Conservation (phyloP, 1,140 invertebrate species). For the Papilio xuthus region DNA sequence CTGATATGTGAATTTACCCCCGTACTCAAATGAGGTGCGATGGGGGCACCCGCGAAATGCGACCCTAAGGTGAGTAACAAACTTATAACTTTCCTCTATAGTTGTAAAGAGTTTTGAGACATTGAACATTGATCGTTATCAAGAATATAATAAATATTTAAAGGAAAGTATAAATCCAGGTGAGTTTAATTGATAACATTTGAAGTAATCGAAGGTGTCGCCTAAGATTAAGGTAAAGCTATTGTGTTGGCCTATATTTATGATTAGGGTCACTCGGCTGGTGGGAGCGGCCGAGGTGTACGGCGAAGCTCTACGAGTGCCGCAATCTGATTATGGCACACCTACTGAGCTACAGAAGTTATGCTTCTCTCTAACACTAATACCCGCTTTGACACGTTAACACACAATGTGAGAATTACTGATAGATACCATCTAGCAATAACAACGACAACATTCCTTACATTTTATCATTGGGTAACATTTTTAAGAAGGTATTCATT, state of each 20-base stretch:
- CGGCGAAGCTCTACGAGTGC: constrained; percentile 74
- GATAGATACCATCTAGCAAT: neutral
- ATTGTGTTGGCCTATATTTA: constrained; percentile 31
- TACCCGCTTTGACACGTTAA: constrained; percentile 33
- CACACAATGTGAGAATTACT: constrained; percentile 14
- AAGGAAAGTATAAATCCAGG: constrained; percentile 1
- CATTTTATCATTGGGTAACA: too few relatives aligned
- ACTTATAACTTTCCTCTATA: neutral
- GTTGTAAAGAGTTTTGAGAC: constrained; percentile 4
- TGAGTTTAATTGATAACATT: constrained; percentile 23
- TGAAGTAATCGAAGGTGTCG: neutral
- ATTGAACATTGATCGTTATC: neutral
- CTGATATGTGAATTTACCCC: constrained; percentile 67
- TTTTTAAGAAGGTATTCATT: neutral
- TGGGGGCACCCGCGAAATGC: constrained; percentile 66
- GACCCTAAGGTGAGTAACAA: constrained; percentile 72
- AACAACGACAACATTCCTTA: constrained; percentile 6
- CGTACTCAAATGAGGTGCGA: constrained; percentile 54
- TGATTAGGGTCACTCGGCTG: constrained; percentile 48
- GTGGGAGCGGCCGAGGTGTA: constrained; percentile 72
- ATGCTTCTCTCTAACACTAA: constrained; percentile 36
- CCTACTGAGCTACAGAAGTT: constrained; percentile 65
- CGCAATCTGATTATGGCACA: constrained; percentile 80
- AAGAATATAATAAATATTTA: neutral
- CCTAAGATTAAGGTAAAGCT: constrained; percentile 29